Evolutionary conservation across 1,140 invertebrate genomes (phyloP).

Genomic region (Anastrepha obliqua): DNA sequence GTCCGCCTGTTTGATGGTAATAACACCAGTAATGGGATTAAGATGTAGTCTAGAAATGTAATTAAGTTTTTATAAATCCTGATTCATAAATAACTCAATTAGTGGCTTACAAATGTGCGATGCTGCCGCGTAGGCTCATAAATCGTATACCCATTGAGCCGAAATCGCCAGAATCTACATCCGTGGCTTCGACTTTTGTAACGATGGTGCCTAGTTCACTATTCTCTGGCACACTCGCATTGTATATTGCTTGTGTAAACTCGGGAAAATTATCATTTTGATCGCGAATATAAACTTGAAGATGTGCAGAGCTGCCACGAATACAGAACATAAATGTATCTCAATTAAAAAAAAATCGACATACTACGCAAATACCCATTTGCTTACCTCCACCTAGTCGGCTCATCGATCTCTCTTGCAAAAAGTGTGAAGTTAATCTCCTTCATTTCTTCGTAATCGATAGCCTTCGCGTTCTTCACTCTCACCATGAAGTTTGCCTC

Average conservation of each 20-base stretch:
- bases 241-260: constrained; percentile 87
- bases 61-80: not conserved
- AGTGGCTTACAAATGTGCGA: constrained; percentile 88
- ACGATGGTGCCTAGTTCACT: constrained; percentile 87
- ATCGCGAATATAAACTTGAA: constrained; percentile 90
- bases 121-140: constrained; percentile 83
- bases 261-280: constrained; percentile 96
- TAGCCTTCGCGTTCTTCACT: constrained; percentile 86
- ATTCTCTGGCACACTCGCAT: constrained; percentile 88
- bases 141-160: constrained; percentile 92
- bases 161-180: constrained; percentile 89
- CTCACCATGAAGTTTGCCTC: constrained; percentile 93
- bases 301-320: constrained; percentile 81
- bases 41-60: constrained; percentile 81
- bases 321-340: not conserved
- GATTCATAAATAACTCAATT: not conserved
- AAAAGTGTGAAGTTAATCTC: constrained; percentile 90
- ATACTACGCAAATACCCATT: not conserved
- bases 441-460: constrained; percentile 90
- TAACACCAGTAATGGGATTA: constrained; percentile 86
- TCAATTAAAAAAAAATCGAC: not conserved
- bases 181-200: constrained; percentile 87
- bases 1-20: constrained; percentile 86
- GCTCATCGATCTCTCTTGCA: constrained; percentile 86
- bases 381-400: constrained; percentile 67